Conservation (phyloP, 2,113 vertebrate genomes). For the Neotragus moschatus region DNA sequence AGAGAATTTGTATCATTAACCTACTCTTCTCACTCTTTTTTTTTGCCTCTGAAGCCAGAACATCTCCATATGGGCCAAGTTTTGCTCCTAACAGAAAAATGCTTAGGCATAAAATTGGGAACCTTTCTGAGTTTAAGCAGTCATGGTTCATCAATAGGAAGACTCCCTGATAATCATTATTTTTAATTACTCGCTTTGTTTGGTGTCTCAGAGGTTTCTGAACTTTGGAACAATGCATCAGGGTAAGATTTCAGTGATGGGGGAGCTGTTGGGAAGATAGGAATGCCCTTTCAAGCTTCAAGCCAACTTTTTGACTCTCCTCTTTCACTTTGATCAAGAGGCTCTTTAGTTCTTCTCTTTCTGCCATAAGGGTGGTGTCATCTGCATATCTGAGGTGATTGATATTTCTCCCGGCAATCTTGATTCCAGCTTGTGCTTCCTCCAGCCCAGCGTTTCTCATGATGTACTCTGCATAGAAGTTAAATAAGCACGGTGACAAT, state of each 20-base stretch:
- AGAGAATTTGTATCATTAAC: not conserved
- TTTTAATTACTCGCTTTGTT: not conserved
- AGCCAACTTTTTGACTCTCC: no score
- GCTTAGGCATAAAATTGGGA: not conserved
- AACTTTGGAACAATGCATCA: not conserved
- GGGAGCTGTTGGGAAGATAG: not conserved
- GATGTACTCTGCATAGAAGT: no score
- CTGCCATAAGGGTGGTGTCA: no score
- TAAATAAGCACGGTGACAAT: no score
- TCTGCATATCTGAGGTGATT: no score
- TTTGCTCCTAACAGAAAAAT: not conserved
- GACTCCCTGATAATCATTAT: not conserved
- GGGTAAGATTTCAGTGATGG: not conserved
- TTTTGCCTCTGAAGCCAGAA: not conserved
- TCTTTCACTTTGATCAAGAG: no score
- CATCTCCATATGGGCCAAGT: not conserved
- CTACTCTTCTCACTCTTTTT: not conserved
- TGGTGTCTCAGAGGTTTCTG: not conserved
- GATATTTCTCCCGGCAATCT: no score
- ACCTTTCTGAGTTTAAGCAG: not conserved
- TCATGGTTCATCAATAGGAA: not conserved
- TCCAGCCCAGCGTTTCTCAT: no score
- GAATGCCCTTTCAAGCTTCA: accelerated
- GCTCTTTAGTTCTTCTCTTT: no score
- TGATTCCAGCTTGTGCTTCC: no score